Conservation (phyloP, 2,113 vertebrate genomes). For the Ariopsis seemanni region DNA sequence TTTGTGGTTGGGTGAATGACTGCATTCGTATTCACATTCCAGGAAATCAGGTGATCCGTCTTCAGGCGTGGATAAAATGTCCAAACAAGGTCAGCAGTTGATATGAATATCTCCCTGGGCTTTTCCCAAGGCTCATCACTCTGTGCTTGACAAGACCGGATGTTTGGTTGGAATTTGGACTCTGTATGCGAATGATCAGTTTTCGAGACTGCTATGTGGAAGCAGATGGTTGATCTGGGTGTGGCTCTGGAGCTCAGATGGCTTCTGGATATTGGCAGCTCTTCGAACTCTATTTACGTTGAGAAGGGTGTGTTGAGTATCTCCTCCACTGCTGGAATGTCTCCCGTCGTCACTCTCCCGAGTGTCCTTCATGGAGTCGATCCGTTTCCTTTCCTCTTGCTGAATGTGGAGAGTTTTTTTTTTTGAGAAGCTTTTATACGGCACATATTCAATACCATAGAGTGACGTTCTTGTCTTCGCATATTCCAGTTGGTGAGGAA, state of each 20-base stretch:
- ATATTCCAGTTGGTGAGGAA: background rate
- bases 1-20: background rate
- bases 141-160: background rate
- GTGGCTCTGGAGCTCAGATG: constrained; percentile 31
- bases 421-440: background rate
- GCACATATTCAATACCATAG: too few species aligned
- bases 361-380: background rate
- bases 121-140: background rate
- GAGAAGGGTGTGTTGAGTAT: constrained; percentile 18
- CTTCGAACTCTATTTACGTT: constrained; percentile 39
- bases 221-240: constrained; percentile 45
- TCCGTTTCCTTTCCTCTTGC: background rate
- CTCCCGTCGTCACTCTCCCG: background rate
- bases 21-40: background rate
- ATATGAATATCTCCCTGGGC: background rate
- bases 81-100: background rate
- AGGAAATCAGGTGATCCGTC: background rate
- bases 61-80: background rate
- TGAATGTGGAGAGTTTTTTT: background rate
- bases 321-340: constrained; percentile 1
- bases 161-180: background rate
- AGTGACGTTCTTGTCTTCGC: background rate
- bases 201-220: constrained; percentile 25
- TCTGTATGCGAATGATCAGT: constrained; percentile 11
- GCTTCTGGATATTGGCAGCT: constrained; percentile 37